Percentiles rank a stretch among this genome's conserved stretches.
Evolutionary conservation across 2,888 invertebrate genomes (phyloP).

Genomic region (Pheosia tremula): DNA sequence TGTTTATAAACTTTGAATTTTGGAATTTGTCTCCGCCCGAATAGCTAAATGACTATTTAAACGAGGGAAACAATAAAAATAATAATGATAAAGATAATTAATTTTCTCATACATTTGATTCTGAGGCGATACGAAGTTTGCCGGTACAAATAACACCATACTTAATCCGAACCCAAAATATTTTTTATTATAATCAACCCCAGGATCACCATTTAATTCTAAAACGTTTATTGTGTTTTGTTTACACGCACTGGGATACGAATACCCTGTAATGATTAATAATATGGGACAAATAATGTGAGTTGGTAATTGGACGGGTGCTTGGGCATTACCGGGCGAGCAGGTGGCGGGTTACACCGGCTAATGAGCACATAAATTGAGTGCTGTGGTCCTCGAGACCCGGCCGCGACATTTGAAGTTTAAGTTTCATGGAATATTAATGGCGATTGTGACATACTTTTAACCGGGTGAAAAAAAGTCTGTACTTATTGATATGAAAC

Average conservation of each 20-base stretch:
- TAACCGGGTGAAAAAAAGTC: neutral
- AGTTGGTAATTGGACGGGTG: conserved; percentile 45
- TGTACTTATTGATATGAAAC: too few relatives aligned
- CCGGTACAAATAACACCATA: neutral
- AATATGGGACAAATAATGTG: conserved; percentile 58
- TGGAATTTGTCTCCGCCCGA: too few relatives aligned
- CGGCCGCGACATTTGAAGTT: conserved; percentile 38
- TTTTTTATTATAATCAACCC: conserved; percentile 32
- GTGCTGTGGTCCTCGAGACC: conserved; percentile 34
- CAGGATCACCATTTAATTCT: conserved; percentile 23
- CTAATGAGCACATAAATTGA: conserved; percentile 57
- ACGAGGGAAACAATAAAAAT: too few relatives aligned
- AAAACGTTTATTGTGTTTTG: conserved; percentile 50
- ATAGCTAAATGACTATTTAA: too few relatives aligned
- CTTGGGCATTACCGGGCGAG: conserved; percentile 22
- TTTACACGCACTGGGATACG: conserved; percentile 39
- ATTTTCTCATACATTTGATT: too few relatives aligned
- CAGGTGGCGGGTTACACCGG: conserved; percentile 48
- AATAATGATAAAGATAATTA: too few relatives aligned
- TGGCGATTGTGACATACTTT: conserved; percentile 22
- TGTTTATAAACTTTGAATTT: too few relatives aligned
- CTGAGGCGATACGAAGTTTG: too few relatives aligned
- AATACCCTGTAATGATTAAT: conserved; percentile 56
- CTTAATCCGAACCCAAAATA: conserved; percentile 19
- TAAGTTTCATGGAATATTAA: conserved; percentile 31